phyloP scores from a whole-genome alignment of 2,888 invertebrate genomes.

The Cheilosia scutellata region DNA sequence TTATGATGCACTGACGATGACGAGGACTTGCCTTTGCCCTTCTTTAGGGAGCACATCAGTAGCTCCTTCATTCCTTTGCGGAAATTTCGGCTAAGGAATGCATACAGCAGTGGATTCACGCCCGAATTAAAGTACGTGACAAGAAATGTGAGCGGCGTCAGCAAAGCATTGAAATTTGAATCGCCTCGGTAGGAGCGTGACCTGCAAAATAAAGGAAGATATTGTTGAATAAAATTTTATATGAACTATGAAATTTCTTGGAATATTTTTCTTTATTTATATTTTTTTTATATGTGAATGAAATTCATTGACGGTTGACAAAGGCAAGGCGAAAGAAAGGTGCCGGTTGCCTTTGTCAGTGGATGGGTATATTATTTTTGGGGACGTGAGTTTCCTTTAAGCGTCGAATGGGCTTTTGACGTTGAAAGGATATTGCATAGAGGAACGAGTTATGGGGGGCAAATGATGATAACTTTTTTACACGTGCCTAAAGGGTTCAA shows the following conservation, averaged over 20 bases:
- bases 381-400: too few species aligned
- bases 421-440: too few species aligned
- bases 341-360: too few species aligned
- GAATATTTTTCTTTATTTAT: background rate
- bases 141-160: conserved; percentile 94
- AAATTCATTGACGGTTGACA: too few species aligned
- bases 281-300: background rate
- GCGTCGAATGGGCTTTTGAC: too few species aligned
- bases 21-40: conserved; percentile 83
- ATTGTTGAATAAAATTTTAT: background rate
- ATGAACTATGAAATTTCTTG: too few species aligned
- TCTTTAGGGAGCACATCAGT: conserved; percentile 86
- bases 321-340: too few species aligned
- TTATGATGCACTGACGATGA: conserved; percentile 83
- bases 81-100: conserved; percentile 92
- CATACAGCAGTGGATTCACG: conserved; percentile 95
- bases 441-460: too few species aligned
- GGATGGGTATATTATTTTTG: too few species aligned
- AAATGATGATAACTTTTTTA: too few species aligned
- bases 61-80: conserved; percentile 93
- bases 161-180: conserved; percentile 90
- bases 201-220: conserved; percentile 78
- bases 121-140: conserved; percentile 95
- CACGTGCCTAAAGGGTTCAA: too few species aligned
- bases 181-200: conserved; percentile 88